A percentile compares a stretch with the other conserved stretches of the same genome.
Evolutionary conservation across 2,888 invertebrate genomes (phyloP).

Genomic region (Dryadula phaetusa): DNA sequence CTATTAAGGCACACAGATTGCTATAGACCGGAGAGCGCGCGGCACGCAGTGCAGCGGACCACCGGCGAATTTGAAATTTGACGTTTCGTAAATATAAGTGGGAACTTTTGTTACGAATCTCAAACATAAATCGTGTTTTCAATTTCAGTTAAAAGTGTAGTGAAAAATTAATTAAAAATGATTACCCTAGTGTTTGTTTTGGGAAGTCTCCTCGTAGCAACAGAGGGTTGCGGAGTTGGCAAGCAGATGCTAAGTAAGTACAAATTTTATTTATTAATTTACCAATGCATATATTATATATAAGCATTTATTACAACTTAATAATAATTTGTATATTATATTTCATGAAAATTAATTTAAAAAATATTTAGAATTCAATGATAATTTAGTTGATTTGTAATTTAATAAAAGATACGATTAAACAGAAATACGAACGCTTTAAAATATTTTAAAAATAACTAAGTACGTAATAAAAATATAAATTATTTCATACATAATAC

Average conservation of each 20-base stretch:
- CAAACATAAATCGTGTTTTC: conserved; percentile 67
- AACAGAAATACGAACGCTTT: neutral
- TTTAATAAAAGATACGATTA: too few relatives aligned
- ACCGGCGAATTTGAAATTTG: conserved; percentile 70
- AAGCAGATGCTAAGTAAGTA: conserved; percentile 80
- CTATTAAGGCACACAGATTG: conserved; percentile 61
- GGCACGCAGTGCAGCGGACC: conserved; percentile 81
- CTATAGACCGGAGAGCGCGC: conserved; percentile 79
- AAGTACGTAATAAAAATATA: neutral
- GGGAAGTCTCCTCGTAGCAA: conserved; percentile 72
- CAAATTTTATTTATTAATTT: conserved; percentile 31
- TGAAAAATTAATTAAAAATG: conserved; percentile 71
- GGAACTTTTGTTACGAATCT: conserved; percentile 81
- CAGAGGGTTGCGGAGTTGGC: conserved; percentile 79
- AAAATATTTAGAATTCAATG: too few relatives aligned
- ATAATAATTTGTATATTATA: neutral
- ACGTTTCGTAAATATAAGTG: conserved; percentile 83
- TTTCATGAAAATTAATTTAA: neutral
- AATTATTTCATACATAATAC: conserved; percentile 29
- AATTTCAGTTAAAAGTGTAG: conserved; percentile 75
- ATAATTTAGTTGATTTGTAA: too few relatives aligned
- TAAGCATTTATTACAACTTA: too few relatives aligned
- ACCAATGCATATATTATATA: neutral
- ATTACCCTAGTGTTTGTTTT: conserved; percentile 82
- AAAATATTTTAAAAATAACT: neutral